phyloP scores from a whole-genome alignment of 2,888 invertebrate species.

The Latrodectus hesperus region DNA sequence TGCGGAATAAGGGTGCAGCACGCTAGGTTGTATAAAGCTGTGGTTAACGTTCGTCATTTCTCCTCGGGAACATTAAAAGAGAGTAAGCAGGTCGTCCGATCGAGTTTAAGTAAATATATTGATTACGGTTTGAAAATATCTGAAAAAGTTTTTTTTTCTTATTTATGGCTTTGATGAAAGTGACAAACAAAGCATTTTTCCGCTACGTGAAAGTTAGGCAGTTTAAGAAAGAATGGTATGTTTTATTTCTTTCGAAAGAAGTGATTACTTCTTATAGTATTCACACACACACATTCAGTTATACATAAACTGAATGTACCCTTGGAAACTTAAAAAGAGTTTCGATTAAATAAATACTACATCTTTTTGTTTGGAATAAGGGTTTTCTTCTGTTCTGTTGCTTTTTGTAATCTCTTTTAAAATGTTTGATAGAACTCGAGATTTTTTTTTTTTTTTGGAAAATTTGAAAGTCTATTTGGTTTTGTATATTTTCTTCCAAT shows the following conservation, averaged over 20 bases:
- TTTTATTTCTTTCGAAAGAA: background rate
- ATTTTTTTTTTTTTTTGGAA: too few relatives aligned
- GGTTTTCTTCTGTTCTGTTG: too few relatives aligned
- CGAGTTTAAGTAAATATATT: constrained; percentile 58
- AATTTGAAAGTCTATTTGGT: too few relatives aligned
- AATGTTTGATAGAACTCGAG: too few relatives aligned
- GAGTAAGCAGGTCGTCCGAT: constrained; percentile 26
- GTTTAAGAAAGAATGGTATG: background rate
- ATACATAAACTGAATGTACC: too few relatives aligned
- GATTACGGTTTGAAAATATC: constrained; percentile 32
- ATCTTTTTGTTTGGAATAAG: too few relatives aligned
- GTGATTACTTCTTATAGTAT: background rate
- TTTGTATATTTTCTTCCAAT: too few relatives aligned
- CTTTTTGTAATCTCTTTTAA: too few relatives aligned
- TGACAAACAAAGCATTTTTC: background rate
- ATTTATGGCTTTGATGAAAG: background rate
- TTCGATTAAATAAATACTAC: too few relatives aligned
- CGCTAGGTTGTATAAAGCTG: constrained; percentile 20
- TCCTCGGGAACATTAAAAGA: constrained; percentile 37
- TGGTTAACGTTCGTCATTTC: constrained; percentile 32
- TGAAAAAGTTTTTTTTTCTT: background rate
- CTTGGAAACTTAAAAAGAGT: too few relatives aligned
- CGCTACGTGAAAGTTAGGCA: background rate
- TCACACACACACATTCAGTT: too few relatives aligned
- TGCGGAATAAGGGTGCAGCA: constrained; percentile 34